These are phyloP conservation scores for Gymnobelideus leadbeateri DNA, from an alignment of 2,113 vertebrate species.

Conservation along the genomic window DNA sequence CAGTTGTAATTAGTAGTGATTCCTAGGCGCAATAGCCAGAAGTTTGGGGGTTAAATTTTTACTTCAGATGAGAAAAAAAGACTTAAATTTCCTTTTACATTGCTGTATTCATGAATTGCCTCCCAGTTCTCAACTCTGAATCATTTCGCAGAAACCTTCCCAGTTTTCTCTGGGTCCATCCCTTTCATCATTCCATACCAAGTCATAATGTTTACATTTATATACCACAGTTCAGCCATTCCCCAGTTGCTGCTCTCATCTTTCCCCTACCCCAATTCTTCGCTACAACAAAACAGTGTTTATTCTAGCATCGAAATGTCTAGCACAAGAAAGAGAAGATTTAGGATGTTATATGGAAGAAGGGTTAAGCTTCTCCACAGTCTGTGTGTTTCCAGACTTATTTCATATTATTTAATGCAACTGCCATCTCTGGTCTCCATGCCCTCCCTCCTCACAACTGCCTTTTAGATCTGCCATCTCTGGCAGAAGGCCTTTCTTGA, in stretches of 20 bases:
- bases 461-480: neutral
- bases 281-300: neutral
- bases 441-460: too few species aligned
- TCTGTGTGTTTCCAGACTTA: neutral
- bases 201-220: neutral
- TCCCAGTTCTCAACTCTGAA: neutral
- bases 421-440: neutral
- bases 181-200: neutral
- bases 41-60: too few species aligned
- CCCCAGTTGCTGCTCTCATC: neutral
- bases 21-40: too few species aligned
- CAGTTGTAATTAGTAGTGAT: too few species aligned
- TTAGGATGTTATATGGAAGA: neutral
- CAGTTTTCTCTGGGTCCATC: neutral
- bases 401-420: neutral
- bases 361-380: neutral
- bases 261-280: neutral
- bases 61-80: too few species aligned
- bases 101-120: neutral
- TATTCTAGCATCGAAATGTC: neutral
- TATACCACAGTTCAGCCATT: neutral
- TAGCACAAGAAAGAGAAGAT: neutral
- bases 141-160: neutral
- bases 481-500: neutral
- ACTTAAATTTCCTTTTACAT: neutral